Percentiles rank a stretch among this genome's conserved stretches.
phyloP scores from a whole-genome alignment of 2,888 invertebrate genomes.

The Thymelicus sylvestris region DNA sequence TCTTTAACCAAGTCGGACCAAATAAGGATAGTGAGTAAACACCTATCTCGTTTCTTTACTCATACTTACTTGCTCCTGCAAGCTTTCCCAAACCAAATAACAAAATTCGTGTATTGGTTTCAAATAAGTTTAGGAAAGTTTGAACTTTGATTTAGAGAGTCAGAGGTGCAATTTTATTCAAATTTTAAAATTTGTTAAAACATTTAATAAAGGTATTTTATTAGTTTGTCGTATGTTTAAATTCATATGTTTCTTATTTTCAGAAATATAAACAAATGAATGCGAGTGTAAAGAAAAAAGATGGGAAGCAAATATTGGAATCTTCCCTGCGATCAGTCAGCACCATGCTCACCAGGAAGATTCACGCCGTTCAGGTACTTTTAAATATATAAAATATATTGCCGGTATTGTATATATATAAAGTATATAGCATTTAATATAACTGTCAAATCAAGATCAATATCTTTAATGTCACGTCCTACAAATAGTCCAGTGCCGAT shows the following conservation, averaged over 20 bases:
- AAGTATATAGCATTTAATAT: too few species aligned
- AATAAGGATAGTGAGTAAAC: conserved; percentile 88
- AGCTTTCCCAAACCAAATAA: conserved; percentile 13
- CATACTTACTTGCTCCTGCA: conserved; percentile 25
- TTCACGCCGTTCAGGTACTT: conserved; percentile 92
- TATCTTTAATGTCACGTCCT: too few species aligned
- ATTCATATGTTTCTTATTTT: background rate
- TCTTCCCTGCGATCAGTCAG: conserved; percentile 93
- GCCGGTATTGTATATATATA: background rate
- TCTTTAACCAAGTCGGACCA: conserved; percentile 91
- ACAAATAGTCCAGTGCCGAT: too few species aligned
- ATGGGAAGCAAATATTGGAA: conserved; percentile 90
- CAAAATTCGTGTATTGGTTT: background rate
- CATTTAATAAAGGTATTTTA: too few species aligned
- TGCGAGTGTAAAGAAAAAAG: conserved; percentile 91
- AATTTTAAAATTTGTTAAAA: too few species aligned
- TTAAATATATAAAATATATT: background rate
- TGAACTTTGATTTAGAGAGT: too few species aligned
- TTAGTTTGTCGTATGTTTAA: too few species aligned
- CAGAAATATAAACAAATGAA: conserved; percentile 92
- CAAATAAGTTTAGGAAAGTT: background rate
- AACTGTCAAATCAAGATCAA: too few species aligned
- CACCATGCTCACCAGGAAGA: conserved; percentile 93
- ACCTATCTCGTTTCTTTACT: conserved; percentile 20
- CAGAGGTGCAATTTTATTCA: too few species aligned